Percentiles rank a stretch among this genome's conserved stretches.
Conservation (phyloP, 2,113 vertebrate genomes). For the Hyperoodon ampullatus region DNA sequence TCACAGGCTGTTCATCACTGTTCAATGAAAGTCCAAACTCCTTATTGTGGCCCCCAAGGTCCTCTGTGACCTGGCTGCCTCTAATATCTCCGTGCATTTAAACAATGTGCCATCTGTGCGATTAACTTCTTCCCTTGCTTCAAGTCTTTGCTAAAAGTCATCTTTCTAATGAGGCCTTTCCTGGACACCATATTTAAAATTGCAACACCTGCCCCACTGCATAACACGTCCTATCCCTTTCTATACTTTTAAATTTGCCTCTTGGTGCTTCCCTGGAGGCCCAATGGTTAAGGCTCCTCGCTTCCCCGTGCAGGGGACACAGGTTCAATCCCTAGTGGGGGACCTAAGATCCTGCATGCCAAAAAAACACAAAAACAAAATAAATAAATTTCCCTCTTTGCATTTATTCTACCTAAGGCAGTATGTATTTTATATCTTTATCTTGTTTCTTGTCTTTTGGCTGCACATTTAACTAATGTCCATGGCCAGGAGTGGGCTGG, state of each 20-base stretch:
- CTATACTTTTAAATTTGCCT: not conserved
- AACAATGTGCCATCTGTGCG: accelerated
- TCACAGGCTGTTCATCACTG: accelerated
- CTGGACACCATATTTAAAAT: not conserved
- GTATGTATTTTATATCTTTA: not conserved
- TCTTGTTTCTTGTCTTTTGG: not conserved
- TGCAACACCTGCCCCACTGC: not conserved
- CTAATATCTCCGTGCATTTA: not conserved
- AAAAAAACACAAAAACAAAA: not conserved
- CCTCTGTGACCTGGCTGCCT: not conserved
- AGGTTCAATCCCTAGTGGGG: not conserved
- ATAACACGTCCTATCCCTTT: not conserved
- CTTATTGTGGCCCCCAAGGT: not conserved
- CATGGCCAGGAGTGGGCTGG: not conserved
- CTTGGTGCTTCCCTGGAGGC: not conserved
- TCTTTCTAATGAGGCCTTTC: not conserved
- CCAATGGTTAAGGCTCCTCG: not conserved
- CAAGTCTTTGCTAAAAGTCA: not conserved
- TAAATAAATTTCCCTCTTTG: not conserved
- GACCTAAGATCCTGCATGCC: not conserved
- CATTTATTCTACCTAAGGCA: not conserved
- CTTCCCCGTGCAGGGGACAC: not conserved
- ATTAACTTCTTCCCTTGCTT: not conserved
- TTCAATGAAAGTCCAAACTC: not conserved
- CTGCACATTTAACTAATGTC: not conserved